Evolutionary conservation across 2,888 invertebrate species (phyloP).

Genomic region (Hirudinaria manillensis): DNA sequence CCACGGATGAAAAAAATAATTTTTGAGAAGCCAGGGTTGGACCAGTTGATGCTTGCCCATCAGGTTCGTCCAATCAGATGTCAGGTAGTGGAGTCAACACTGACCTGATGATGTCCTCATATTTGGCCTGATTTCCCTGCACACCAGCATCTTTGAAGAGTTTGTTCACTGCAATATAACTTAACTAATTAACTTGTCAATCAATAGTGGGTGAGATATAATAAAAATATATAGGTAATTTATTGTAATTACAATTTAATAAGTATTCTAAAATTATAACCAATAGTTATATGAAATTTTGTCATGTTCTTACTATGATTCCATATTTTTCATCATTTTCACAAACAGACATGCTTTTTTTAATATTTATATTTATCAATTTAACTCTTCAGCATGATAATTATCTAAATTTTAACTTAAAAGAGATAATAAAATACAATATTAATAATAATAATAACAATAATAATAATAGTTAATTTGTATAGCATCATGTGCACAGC

Average conservation of each 20-base stretch:
- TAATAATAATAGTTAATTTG: no score
- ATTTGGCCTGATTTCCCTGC: conserved; percentile 31
- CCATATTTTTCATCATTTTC: no score
- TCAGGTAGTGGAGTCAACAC: conserved; percentile 35
- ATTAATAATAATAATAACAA: no score
- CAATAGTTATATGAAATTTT: not conserved
- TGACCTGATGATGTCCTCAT: conserved; percentile 36
- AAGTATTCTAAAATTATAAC: not conserved
- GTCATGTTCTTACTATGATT: no score
- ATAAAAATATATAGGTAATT: no score
- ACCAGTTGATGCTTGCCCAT: not conserved
- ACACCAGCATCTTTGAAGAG: conserved; percentile 39
- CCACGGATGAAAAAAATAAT: not conserved
- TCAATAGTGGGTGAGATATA: not conserved
- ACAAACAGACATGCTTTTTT: no score
- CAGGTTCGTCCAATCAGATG: not conserved
- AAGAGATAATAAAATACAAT: no score
- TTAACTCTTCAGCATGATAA: no score
- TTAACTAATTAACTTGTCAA: not conserved
- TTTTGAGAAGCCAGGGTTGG: no score
- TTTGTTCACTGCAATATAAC: conserved; percentile 37
- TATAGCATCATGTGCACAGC: no score
- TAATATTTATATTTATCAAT: no score
- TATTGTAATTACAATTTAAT: not conserved
- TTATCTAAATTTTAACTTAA: no score